Evolutionary conservation across 2,113 vertebrate genomes (phyloP).

Genomic region (Sigmodon hispidus): DNA sequence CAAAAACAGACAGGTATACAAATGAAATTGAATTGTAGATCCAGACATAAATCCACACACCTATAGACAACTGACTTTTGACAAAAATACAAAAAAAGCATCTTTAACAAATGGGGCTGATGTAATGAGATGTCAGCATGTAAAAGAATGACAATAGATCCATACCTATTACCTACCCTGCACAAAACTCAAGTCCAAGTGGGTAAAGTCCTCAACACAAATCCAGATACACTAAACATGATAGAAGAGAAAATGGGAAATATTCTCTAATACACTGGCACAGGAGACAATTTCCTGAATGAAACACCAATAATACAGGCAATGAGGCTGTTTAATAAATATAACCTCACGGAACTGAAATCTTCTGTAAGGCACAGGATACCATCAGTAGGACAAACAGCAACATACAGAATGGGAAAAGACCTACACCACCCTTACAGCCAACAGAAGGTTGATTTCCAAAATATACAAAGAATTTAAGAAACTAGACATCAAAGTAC

Average conservation of each 20-base stretch:
- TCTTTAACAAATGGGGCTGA: not conserved
- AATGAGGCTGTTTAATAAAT: too few relatives aligned
- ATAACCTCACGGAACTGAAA: not conserved
- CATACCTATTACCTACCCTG: not conserved
- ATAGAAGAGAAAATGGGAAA: not conserved
- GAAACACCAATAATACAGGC: not conserved
- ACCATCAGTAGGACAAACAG: not conserved
- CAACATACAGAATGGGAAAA: not conserved
- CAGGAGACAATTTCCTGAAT: not conserved
- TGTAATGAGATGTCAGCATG: not conserved
- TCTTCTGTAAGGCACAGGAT: not conserved
- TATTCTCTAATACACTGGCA: not conserved
- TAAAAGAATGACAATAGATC: not conserved
- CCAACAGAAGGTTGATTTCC: not conserved
- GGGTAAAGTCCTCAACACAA: not conserved
- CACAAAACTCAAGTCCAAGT: not conserved
- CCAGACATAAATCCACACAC: not conserved
- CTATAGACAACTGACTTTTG: not conserved
- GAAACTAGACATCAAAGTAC: not conserved
- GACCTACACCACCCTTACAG: not conserved
- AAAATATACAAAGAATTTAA: not conserved
- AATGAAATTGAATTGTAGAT: not conserved
- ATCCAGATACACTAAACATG: not conserved
- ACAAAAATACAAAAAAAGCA: not conserved
- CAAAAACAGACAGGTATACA: not conserved